A percentile compares a stretch with the other conserved stretches of the same genome.
These are phyloP conservation scores for Hyla sarda DNA, from an alignment of 2,113 vertebrate species.

Conservation along the genomic window DNA sequence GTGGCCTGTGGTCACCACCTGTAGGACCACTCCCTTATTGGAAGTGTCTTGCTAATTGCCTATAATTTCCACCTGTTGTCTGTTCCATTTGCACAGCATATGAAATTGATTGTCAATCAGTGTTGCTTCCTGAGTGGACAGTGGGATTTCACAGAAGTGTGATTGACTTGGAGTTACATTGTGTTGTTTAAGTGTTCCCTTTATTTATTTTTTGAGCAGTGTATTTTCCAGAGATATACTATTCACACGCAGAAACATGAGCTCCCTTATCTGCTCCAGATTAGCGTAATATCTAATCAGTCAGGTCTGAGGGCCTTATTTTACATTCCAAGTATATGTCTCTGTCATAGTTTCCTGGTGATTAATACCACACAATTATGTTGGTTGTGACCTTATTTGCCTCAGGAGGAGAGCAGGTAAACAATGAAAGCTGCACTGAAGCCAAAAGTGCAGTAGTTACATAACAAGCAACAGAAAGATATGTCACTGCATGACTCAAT, in stretches of 20 bases:
- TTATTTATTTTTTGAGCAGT: no score
- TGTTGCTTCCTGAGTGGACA: no score
- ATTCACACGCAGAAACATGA: not conserved
- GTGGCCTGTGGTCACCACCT: no score
- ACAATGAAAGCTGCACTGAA: not conserved
- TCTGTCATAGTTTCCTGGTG: conserved; percentile 2
- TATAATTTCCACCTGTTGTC: no score
- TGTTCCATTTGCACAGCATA: no score
- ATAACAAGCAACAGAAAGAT: not conserved
- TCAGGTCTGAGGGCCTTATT: not conserved
- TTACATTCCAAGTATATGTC: not conserved
- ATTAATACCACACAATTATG: conserved; percentile 14
- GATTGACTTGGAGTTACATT: no score
- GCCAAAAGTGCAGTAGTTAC: not conserved
- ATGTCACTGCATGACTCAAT: not conserved
- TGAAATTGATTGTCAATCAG: no score
- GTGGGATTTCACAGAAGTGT: no score
- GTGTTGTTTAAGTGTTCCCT: no score
- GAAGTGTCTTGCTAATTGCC: no score
- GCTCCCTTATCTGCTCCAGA: not conserved
- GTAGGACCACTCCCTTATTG: no score
- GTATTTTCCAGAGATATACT: not conserved
- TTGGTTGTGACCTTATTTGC: not conserved
- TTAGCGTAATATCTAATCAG: not conserved
- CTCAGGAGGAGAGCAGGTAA: not conserved